phyloP scores from a whole-genome alignment of 2,797 vertebrate species.

The Hephaestus fuliginosus region DNA sequence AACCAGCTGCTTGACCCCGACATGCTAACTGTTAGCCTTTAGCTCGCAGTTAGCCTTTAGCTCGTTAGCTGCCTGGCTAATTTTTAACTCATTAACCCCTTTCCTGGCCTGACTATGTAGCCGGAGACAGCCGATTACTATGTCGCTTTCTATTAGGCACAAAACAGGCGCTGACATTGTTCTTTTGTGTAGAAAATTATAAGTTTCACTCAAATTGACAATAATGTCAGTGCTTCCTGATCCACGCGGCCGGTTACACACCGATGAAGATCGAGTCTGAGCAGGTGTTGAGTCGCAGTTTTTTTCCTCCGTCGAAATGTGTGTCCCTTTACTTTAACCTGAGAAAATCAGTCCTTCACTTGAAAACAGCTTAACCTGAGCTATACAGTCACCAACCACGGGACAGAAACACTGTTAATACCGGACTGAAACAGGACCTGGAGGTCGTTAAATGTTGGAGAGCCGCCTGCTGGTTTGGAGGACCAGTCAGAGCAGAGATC shows the following conservation, averaged over 20 bases:
- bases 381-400: fast-evolving
- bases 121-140: fast-evolving
- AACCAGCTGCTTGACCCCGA: not conserved
- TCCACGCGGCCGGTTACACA: not conserved
- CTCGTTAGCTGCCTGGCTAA: not conserved
- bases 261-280: not conserved
- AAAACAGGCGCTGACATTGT: not conserved
- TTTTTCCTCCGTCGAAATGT: not conserved
- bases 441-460: fast-evolving
- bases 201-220: not conserved
- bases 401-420: not conserved
- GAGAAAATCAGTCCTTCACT: fast-evolving
- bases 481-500: not conserved
- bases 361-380: not conserved
- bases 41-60: not conserved
- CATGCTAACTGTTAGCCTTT: too few species aligned
- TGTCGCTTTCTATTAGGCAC: fast-evolving
- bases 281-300: not conserved
- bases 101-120: fast-evolving
- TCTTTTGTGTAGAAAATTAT: not conserved
- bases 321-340: not conserved
- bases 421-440: not conserved
- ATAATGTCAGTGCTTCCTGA: not conserved
- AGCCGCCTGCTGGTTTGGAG: conserved; percentile 60
- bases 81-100: not conserved